Evolutionary conservation across 1,140 invertebrate genomes (phyloP).

Genomic region (Maconellicoccus hirsutus): DNA sequence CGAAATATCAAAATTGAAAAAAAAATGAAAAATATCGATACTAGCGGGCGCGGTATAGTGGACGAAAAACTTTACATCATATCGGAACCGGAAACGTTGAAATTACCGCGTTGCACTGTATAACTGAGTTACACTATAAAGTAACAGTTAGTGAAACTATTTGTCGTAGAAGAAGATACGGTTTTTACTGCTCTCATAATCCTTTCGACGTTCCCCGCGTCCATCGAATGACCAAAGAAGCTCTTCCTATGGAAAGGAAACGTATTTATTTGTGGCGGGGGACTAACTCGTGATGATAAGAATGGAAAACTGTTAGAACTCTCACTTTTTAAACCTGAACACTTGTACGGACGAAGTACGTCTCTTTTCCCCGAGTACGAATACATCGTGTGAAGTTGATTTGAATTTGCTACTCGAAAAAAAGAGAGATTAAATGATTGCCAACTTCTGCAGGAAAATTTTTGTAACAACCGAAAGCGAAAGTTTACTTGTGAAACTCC

Average conservation of each 20-base stretch:
- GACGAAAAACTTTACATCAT: neutral
- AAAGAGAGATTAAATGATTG: neutral
- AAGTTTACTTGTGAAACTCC: too few species aligned
- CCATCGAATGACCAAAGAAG: neutral
- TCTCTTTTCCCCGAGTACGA: too few species aligned
- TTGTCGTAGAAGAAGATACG: neutral
- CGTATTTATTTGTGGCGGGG: neutral
- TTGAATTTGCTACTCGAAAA: neutral
- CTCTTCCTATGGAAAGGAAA: neutral
- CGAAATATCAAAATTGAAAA: too few species aligned
- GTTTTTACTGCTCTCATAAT: neutral
- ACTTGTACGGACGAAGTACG: neutral
- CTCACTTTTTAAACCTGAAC: neutral
- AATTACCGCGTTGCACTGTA: neutral
- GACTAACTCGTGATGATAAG: neutral
- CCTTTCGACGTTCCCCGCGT: neutral
- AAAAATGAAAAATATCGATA: neutral
- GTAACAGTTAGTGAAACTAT: neutral
- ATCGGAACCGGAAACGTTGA: constrained; percentile 1
- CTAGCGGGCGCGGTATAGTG: neutral
- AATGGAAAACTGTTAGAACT: neutral
- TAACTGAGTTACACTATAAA: neutral
- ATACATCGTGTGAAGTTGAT: too few species aligned
- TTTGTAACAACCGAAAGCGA: too few species aligned
- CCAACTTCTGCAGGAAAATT: neutral